These are phyloP conservation scores for Aphelenchoides bicaudatus DNA, from an alignment of 2,888 invertebrate species.

Conservation along the genomic window DNA sequence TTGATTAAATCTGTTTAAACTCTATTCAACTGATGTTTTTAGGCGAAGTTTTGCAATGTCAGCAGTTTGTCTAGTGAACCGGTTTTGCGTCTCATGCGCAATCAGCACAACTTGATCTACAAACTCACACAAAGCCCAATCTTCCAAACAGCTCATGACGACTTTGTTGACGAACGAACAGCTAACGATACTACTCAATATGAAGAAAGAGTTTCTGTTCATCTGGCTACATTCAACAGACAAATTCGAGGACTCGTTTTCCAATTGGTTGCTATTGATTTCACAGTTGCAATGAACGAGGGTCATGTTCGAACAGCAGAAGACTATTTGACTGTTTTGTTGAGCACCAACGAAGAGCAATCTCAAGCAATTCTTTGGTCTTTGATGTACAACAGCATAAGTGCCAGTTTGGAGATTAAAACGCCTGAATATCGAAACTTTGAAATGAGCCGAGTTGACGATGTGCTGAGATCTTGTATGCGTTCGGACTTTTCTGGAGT, in stretches of 20 bases:
- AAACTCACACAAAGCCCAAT: constrained; percentile 37
- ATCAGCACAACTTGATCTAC: constrained; percentile 40
- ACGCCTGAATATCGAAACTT: constrained; percentile 32
- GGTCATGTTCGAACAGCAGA: constrained; percentile 34
- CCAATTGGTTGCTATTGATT: constrained; percentile 52
- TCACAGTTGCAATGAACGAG: constrained; percentile 37
- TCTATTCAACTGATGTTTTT: background rate
- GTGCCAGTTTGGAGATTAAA: constrained; percentile 27
- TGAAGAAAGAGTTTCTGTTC: background rate
- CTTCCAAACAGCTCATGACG: constrained; percentile 23
- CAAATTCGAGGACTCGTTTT: constrained; percentile 49
- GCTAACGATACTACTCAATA: background rate
- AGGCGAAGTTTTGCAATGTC: constrained; percentile 33
- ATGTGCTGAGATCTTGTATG: constrained; percentile 35
- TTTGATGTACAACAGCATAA: constrained; percentile 30
- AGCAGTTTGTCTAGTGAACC: constrained; percentile 21
- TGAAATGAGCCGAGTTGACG: constrained; percentile 31
- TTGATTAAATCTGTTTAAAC: background rate
- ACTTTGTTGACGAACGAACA: background rate
- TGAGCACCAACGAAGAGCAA: constrained; percentile 2
- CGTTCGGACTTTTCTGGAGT: constrained; percentile 29
- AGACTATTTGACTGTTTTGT: constrained; percentile 23
- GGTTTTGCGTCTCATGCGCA: constrained; percentile 45
- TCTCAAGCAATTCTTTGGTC: constrained; percentile 21
- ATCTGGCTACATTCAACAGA: constrained; percentile 13